Base-by-base conservation (phyloP, 1,140 invertebrate genomes). In the Hylaeus volcanicus region DNA sequence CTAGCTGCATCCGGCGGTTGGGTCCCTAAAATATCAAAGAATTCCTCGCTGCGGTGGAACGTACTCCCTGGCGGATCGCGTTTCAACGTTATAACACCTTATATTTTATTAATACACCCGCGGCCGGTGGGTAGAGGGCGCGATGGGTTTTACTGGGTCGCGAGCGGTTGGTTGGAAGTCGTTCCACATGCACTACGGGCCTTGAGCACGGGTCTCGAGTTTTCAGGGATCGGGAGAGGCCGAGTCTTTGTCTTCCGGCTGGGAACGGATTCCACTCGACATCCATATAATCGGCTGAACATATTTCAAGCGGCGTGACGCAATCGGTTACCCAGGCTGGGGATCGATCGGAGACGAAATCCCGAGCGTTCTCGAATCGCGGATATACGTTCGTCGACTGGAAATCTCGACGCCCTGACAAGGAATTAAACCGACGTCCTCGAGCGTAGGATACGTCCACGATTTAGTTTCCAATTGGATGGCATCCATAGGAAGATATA, bases 281-380 rank as follows among this genome's bases (percentile, higher is more conserved):
- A 53, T 75, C 73, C 64, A 45, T 71, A 70, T 82, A 85, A 85
- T 85, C 83, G 79, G 74, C 51, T 66, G 79, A 74, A 66, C 70
- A 72, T 84, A 81, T 84, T 84, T 81, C 77, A 70, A 64, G 58
- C 83, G 39, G 9, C 58, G 55, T 81, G 84, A 81, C 79, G 84
- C 83, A 81, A 85, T 86, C 83, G 77, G 61, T 85, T 81, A 81
- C 79, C 79, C 51, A 66, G 69, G 64, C 43, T 12, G 26, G 6
- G 26, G 14, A 39, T 14, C 72, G 73, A 81, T 81, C 66, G 51
- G 74, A 51, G 45, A 43, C 15, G 64, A 41, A 71, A 41, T 43
- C 60, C 37, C 68, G 41, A 11, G 2, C 70, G 72, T 6, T 58
- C 41, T 26, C 55, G 51, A 69, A 45, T 39, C 68, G n/a, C 37